Evolutionary conservation across 2,113 vertebrate species (phyloP).

Genomic region (Pteruthius melanotis): DNA sequence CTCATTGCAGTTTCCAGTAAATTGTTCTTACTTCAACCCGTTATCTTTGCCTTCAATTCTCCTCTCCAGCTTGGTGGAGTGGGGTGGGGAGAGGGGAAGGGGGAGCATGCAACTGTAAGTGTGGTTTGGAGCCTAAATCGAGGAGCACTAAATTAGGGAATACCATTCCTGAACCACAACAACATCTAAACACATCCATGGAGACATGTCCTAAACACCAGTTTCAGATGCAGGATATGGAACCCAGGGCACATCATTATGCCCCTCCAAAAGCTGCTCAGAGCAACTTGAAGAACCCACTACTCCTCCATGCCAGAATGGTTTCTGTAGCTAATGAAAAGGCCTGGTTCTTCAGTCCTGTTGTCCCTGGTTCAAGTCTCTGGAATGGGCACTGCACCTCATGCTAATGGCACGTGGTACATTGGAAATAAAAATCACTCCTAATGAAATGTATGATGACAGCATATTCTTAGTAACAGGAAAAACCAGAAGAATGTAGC

Average conservation of each 20-base stretch:
- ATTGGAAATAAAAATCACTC: neutral
- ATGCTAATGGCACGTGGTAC: accelerated
- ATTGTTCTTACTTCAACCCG: accelerated
- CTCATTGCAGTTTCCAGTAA: neutral
- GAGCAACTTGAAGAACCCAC: neutral
- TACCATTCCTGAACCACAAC: neutral
- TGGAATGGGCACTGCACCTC: neutral
- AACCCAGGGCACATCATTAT: too few species aligned
- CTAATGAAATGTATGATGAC: neutral
- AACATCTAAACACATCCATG: accelerated
- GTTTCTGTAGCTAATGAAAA: neutral
- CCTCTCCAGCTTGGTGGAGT: neutral
- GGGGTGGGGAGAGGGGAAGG: neutral
- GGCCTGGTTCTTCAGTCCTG: neutral
- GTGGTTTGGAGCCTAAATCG: neutral
- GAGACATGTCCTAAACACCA: neutral
- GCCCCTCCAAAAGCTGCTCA: neutral
- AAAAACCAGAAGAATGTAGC: neutral
- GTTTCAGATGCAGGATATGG: neutral
- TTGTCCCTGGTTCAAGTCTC: neutral
- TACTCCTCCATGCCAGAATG: neutral
- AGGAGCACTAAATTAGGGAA: neutral
- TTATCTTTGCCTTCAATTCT: neutral
- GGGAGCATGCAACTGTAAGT: neutral
- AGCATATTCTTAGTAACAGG: neutral